phyloP scores from a whole-genome alignment of 2,888 invertebrate species.

The Spicauda simplicius region DNA sequence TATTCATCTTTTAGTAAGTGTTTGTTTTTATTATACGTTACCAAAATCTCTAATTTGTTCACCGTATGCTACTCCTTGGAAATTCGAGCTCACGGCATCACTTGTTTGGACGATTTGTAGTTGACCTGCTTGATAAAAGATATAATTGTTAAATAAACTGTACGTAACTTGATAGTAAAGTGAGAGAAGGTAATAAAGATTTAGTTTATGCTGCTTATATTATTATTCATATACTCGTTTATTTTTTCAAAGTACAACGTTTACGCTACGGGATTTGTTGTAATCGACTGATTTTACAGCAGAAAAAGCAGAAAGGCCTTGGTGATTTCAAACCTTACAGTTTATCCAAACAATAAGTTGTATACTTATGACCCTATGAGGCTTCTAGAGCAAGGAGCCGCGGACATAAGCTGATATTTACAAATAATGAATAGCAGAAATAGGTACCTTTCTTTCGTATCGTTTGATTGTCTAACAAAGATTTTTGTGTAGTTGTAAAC shows the following conservation, averaged over 20 bases:
- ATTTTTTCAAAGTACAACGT: too few relatives aligned
- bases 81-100: slow-evolving; percentile 77
- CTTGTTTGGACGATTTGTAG: slow-evolving; percentile 63
- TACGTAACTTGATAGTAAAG: too few relatives aligned
- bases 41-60: slow-evolving; percentile 77
- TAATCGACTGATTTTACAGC: too few relatives aligned
- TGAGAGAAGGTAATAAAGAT: too few relatives aligned
- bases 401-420: not conserved
- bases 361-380: not conserved
- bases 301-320: too few relatives aligned
- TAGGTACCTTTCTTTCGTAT: slow-evolving; percentile 75
- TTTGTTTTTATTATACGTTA: slow-evolving; percentile 44
- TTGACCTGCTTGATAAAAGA: slow-evolving; percentile 59
- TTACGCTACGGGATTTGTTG: too few relatives aligned
- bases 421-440: not conserved
- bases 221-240: too few relatives aligned
- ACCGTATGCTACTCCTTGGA: slow-evolving; percentile 76
- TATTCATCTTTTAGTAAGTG: not conserved
- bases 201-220: too few relatives aligned
- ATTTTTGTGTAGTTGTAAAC: slow-evolving; percentile 85
- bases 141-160: slow-evolving; percentile 21
- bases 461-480: slow-evolving; percentile 75
- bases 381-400: slow-evolving; percentile 1
- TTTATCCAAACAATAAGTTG: not conserved
- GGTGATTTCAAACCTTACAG: not conserved